These are phyloP conservation scores for Conomelus anceps DNA, from an alignment of 2,888 invertebrate genomes.

Conservation along the genomic window DNA sequence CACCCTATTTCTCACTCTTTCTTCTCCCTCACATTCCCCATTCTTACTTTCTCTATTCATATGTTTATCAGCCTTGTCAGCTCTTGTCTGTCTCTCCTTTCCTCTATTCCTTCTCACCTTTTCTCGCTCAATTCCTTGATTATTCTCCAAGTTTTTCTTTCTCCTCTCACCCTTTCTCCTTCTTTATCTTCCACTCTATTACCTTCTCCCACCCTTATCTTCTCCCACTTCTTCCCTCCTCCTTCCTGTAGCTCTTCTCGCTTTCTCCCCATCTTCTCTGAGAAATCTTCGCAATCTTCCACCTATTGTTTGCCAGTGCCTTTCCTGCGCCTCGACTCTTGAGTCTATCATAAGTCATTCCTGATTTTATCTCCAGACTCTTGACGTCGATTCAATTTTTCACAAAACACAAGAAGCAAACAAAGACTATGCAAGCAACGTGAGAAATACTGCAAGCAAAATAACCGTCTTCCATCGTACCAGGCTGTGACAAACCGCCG, in stretches of 20 bases:
- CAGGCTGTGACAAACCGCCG: background rate
- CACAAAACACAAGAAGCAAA: background rate
- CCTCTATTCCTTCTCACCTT: no score
- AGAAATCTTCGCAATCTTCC: background rate
- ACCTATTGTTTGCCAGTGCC: background rate
- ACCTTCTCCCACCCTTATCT: background rate
- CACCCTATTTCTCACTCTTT: no score
- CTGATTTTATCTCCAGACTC: background rate
- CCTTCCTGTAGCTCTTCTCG: background rate
- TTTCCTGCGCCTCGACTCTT: background rate
- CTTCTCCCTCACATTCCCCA: no score
- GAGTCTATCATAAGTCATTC: background rate
- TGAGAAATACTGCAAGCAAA: background rate
- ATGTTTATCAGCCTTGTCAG: no score
- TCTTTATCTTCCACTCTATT: background rate
- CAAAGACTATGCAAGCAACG: background rate
- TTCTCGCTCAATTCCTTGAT: background rate
- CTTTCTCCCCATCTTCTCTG: background rate
- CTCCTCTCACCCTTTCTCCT: background rate
- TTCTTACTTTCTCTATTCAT: no score
- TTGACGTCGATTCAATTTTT: background rate
- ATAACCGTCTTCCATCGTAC: background rate
- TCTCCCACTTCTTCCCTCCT: background rate
- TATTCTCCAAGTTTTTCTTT: background rate
- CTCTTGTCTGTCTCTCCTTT: background rate